Conservation (phyloP, 2,113 vertebrate genomes). For the Phycodurus eques region DNA sequence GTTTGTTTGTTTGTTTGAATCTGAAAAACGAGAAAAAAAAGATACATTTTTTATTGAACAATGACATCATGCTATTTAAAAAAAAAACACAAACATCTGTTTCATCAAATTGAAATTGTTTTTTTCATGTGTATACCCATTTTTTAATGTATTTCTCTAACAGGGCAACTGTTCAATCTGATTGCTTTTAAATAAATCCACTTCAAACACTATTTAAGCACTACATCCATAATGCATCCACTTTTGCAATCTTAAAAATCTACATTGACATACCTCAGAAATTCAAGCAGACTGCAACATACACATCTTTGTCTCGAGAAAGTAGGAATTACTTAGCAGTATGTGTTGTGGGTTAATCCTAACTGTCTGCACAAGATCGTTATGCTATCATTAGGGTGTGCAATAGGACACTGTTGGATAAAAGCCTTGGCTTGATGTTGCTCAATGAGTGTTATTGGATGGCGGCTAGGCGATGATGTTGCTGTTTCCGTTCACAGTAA, state of each 20-base stretch:
- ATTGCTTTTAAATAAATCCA: not conserved
- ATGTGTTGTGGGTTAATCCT: conserved; percentile 48
- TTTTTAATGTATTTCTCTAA: not conserved
- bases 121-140: not conserved
- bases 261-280: conserved; percentile 3
- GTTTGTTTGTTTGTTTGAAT: no score
- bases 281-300: conserved; percentile 26
- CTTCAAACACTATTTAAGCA: not conserved
- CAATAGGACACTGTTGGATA: conserved; percentile 63
- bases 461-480: conserved; percentile 49
- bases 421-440: conserved; percentile 66
- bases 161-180: not conserved
- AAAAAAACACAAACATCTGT: not conserved
- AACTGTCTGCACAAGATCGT: conserved; percentile 58
- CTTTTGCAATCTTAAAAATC: not conserved
- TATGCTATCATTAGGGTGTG: conserved; percentile 58
- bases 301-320: conserved; percentile 47
- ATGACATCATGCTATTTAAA: not conserved
- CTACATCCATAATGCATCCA: conserved; percentile 1
- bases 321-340: conserved; percentile 59
- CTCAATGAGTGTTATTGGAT: conserved; percentile 59
- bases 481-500: conserved; percentile 52
- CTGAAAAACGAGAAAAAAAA: no score
- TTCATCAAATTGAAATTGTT: not conserved
- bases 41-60: not conserved